phyloP scores from a whole-genome alignment of 2,113 vertebrate genomes.

The Anoura caudifer region DNA sequence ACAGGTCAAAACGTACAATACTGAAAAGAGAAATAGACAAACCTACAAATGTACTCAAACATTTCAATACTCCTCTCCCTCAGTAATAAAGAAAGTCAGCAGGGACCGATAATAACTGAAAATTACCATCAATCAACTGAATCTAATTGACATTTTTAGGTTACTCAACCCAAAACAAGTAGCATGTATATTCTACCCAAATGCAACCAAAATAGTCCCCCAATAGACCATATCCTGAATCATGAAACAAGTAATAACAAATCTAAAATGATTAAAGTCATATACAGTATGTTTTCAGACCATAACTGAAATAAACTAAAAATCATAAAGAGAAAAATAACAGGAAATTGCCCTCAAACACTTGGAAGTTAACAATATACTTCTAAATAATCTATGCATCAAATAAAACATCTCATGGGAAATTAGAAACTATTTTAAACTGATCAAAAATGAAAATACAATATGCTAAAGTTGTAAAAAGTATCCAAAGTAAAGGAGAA shows the following conservation, averaged over 20 bases:
- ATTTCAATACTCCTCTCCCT: background rate
- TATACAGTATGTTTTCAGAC: background rate
- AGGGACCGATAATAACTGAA: background rate
- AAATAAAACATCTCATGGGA: background rate
- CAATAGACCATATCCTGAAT: background rate
- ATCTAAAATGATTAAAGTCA: background rate
- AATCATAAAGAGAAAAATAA: background rate
- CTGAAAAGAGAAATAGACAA: background rate
- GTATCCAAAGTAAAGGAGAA: background rate
- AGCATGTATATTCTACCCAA: background rate
- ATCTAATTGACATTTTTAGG: background rate
- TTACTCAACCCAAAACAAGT: background rate
- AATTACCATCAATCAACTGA: background rate
- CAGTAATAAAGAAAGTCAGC: background rate
- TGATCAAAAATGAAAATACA: background rate
- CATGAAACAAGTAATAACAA: conserved; percentile 9
- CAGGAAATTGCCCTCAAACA: background rate
- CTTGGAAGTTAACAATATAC: background rate
- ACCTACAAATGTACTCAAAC: background rate
- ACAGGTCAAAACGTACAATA: background rate
- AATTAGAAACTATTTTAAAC: background rate
- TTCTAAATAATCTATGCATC: background rate
- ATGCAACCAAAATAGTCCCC: background rate
- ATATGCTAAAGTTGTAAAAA: background rate
- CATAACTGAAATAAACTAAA: background rate